Percentiles rank a stretch among this genome's conserved stretches.
These are phyloP conservation scores for Phrixothrix hirtus DNA, from an alignment of 2,888 invertebrate genomes.

Conservation along the genomic window DNA sequence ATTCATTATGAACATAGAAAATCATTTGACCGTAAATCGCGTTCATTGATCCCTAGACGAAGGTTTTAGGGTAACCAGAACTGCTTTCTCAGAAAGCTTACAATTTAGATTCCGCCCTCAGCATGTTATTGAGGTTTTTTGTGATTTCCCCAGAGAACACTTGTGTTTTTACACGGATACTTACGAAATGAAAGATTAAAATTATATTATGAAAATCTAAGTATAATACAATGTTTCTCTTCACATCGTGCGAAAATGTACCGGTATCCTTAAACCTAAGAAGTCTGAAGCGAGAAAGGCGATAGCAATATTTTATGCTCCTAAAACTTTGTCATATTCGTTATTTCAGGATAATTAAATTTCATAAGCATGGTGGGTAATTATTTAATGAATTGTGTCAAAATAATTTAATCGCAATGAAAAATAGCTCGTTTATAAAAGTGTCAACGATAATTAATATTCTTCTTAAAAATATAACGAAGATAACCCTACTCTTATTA, in stretches of 20 bases:
- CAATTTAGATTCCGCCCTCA: constrained; percentile 36
- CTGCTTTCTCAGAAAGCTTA: constrained; percentile 35
- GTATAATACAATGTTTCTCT: background rate
- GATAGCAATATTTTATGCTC: too few species aligned
- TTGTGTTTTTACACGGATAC: constrained; percentile 37
- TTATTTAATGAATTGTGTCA: background rate
- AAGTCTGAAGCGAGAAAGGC: background rate
- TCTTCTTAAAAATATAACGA: too few species aligned
- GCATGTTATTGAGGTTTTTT: constrained; percentile 40
- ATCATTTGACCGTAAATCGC: constrained; percentile 43
- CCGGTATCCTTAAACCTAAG: background rate
- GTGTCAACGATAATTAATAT: background rate
- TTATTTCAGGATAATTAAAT: background rate
- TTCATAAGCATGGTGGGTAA: background rate
- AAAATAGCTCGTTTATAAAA: background rate
- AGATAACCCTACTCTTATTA: too few species aligned
- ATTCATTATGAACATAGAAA: constrained; percentile 38
- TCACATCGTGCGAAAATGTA: background rate
- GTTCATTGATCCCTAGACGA: constrained; percentile 38
- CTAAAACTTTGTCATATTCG: background rate
- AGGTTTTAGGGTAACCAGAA: constrained; percentile 33
- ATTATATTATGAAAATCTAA: constrained; percentile 25
- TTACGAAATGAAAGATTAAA: constrained; percentile 37
- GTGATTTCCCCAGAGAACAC: constrained; percentile 39
- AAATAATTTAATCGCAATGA: background rate